phyloP scores from a whole-genome alignment of 2,797 vertebrate species.

The Platyrinchus mystaceus region DNA sequence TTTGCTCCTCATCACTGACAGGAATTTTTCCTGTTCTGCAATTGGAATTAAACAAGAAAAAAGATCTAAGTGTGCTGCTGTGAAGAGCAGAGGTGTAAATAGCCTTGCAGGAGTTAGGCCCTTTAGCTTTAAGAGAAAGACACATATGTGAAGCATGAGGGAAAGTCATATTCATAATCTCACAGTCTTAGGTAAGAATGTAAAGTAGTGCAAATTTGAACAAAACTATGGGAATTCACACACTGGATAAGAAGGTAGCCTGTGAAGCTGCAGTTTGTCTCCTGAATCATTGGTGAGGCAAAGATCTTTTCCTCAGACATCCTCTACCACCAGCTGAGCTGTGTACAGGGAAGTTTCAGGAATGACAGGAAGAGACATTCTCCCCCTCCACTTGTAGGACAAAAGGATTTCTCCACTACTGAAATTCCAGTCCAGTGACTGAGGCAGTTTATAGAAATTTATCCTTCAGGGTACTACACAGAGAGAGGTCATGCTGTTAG shows the following conservation, averaged over 20 bases:
- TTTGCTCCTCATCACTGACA: constrained; percentile 82
- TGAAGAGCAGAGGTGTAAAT: neutral
- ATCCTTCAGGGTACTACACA: neutral
- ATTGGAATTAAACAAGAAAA: neutral
- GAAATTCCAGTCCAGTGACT: neutral
- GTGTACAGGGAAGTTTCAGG: neutral
- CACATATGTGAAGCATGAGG: neutral
- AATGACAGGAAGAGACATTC: neutral
- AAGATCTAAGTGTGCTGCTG: neutral
- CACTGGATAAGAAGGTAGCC: neutral
- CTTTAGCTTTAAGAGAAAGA: neutral
- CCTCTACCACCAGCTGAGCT: neutral
- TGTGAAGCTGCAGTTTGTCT: neutral
- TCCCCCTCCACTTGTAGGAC: neutral
- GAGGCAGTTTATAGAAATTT: neutral
- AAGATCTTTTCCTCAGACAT: neutral
- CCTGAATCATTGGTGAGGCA: neutral
- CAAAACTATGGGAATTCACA: neutral
- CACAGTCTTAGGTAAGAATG: neutral
- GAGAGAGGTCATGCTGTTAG: neutral
- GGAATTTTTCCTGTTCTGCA: constrained; percentile 82
- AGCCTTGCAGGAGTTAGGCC: neutral
- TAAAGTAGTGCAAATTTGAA: neutral
- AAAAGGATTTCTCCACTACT: neutral
- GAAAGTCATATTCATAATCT: neutral